A percentile compares a stretch with the other conserved stretches of the same genome.
Conservation (phyloP, 92 coral and sea anemone genomes). For the Hydrozoanthus gracilis region DNA sequence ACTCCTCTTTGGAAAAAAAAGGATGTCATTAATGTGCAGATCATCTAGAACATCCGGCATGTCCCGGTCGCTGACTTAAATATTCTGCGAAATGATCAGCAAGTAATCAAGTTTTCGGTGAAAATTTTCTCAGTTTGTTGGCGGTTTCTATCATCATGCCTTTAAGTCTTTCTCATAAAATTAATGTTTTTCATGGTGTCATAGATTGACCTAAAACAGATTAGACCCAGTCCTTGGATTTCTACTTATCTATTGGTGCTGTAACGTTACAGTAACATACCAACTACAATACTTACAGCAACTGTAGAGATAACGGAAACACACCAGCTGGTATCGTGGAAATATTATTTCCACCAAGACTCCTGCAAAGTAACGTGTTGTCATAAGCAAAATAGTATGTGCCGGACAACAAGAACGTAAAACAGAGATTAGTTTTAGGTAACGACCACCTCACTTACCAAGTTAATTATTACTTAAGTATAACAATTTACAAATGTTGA, state of each 20-base stretch:
- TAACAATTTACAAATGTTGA: too few relatives aligned
- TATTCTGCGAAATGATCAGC: too few relatives aligned
- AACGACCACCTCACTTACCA: too few relatives aligned
- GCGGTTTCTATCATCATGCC: neutral
- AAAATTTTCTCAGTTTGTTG: too few relatives aligned
- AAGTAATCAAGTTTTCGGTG: too few relatives aligned
- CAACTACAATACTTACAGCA: neutral
- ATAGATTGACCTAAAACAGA: conserved; percentile 2
- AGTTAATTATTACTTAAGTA: too few relatives aligned
- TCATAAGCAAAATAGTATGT: neutral
- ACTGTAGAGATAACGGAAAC: neutral
- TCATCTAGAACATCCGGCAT: too few relatives aligned
- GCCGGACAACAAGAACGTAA: neutral
- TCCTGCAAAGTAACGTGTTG: neutral
- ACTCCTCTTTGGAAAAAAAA: too few relatives aligned
- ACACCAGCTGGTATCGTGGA: neutral
- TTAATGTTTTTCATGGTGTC: neutral
- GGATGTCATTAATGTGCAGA: too few relatives aligned
- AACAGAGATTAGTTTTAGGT: neutral
- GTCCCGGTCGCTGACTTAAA: too few relatives aligned
- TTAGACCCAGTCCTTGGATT: neutral
- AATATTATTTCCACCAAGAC: neutral
- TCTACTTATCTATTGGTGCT: neutral
- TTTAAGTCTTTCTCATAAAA: neutral
- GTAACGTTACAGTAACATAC: too few relatives aligned